Percentiles rank a stretch among this genome's conserved stretches.
phyloP scores from a whole-genome alignment of 2,113 vertebrate genomes.

The Callospermophilus lateralis region DNA sequence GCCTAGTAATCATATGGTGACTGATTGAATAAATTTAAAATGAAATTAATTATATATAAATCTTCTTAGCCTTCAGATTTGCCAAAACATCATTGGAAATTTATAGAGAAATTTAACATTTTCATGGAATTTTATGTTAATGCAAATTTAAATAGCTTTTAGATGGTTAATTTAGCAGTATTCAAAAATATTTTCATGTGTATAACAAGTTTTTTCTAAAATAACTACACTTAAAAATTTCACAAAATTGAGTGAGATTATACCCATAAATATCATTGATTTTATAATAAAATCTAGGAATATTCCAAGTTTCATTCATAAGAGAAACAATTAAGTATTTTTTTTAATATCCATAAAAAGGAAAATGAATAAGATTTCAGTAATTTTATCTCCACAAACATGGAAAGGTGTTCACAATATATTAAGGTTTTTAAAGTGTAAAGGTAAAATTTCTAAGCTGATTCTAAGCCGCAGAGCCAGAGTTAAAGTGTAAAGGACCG shows the following conservation, averaged over 20 bases:
- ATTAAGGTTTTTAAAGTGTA: slow-evolving; percentile 27
- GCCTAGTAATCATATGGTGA: neutral
- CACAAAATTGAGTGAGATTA: neutral
- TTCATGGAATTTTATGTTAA: neutral
- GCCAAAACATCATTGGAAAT: neutral
- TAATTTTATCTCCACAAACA: neutral
- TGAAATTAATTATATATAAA: neutral
- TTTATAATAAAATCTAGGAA: neutral
- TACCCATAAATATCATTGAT: neutral
- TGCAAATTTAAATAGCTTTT: neutral
- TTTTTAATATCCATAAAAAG: neutral
- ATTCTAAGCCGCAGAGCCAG: too few relatives aligned
- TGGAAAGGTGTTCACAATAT: neutral
- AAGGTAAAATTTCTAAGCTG: too few relatives aligned
- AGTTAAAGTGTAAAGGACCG: too few relatives aligned
- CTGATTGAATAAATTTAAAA: neutral
- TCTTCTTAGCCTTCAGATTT: neutral
- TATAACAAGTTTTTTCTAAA: neutral
- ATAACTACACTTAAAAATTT: neutral
- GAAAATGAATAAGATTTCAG: neutral
- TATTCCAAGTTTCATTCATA: neutral
- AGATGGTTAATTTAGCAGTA: neutral
- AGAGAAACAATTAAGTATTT: neutral
- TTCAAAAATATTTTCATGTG: neutral
- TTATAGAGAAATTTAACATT: neutral